Evolutionary conservation across 2,797 vertebrate species (phyloP).

Genomic region (Amblyopsis hoosieri): DNA sequence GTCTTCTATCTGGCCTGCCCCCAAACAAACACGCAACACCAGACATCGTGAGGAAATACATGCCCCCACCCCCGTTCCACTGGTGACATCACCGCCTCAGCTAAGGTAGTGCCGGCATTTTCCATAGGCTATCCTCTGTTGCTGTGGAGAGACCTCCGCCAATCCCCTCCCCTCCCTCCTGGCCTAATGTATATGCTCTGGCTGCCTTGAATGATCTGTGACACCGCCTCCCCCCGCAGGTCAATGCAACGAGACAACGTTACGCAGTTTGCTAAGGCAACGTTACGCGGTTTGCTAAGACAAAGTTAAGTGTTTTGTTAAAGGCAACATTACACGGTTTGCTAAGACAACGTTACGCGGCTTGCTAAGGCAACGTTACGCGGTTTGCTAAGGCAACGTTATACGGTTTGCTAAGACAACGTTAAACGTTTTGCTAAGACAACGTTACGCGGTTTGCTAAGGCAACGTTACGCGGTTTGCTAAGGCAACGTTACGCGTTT

Average conservation of each 20-base stretch:
- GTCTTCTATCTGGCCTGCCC: neutral
- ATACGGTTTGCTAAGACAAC: too few species aligned
- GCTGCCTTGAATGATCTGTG: constrained; percentile 72
- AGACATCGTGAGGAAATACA: constrained; percentile 55
- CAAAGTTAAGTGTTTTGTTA: too few species aligned
- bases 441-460: too few species aligned
- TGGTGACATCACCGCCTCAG: constrained; percentile 77
- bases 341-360: too few species aligned
- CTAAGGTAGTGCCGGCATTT: constrained; percentile 61
- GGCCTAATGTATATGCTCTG: constrained; percentile 72
- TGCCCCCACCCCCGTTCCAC: constrained; percentile 44
- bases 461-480: too few species aligned
- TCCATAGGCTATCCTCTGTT: constrained; percentile 82
- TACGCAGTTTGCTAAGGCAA: constrained; percentile 26
- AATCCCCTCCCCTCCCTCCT: constrained; percentile 67
- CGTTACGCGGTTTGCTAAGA: constrained; percentile 29
- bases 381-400: too few species aligned
- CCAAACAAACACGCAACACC: constrained; percentile 16
- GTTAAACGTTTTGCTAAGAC: too few species aligned
- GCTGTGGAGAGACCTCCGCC: constrained; percentile 75
- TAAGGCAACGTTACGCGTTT: too few species aligned
- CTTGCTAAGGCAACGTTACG: too few species aligned
- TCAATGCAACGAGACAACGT: constrained; percentile 70
- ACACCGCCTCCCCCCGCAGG: constrained; percentile 55
- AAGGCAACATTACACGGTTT: too few species aligned